These are phyloP conservation scores for Cenopis cana DNA, from an alignment of 2,888 invertebrate genomes.

Conservation along the genomic window DNA sequence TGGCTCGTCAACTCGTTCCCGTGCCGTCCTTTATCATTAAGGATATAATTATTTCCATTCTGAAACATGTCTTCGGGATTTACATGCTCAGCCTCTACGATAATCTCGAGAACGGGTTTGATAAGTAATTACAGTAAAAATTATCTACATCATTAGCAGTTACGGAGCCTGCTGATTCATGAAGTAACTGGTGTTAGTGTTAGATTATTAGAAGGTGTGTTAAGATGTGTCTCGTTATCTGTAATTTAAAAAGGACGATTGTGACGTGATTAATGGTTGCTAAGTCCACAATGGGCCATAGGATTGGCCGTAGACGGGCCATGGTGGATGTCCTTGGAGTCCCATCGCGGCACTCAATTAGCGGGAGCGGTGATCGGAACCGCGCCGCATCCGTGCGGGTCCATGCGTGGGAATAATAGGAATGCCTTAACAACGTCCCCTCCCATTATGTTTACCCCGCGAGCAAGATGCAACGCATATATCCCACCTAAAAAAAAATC, in stretches of 20 bases:
- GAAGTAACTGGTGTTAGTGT: background rate
- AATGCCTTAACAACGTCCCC: constrained; percentile 64
- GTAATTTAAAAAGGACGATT: background rate
- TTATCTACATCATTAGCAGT: constrained; percentile 14
- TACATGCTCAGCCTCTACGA: constrained; percentile 32
- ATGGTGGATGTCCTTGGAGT: constrained; percentile 60
- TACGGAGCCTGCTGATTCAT: background rate
- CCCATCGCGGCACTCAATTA: constrained; percentile 70
- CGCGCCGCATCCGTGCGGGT: constrained; percentile 69
- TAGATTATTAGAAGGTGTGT: constrained; percentile 6
- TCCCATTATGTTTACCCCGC: constrained; percentile 61
- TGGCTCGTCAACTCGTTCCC: constrained; percentile 61
- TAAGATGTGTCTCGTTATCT: background rate
- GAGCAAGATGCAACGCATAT: constrained; percentile 50
- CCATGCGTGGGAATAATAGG: constrained; percentile 64
- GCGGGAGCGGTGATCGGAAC: constrained; percentile 79
- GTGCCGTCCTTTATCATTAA: constrained; percentile 71
- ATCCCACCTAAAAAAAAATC: constrained; percentile 25
- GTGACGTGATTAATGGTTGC: too few relatives aligned
- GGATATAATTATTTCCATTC: constrained; percentile 52
- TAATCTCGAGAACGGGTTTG: constrained; percentile 27
- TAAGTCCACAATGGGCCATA: background rate
- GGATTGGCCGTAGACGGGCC: constrained; percentile 10
- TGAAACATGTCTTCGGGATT: constrained; percentile 32
- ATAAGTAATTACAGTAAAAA: constrained; percentile 26